Percentiles rank a stretch among this genome's conserved stretches.
phyloP scores from a whole-genome alignment of 2,113 vertebrate species.

The Cyanoderma ruficeps region DNA sequence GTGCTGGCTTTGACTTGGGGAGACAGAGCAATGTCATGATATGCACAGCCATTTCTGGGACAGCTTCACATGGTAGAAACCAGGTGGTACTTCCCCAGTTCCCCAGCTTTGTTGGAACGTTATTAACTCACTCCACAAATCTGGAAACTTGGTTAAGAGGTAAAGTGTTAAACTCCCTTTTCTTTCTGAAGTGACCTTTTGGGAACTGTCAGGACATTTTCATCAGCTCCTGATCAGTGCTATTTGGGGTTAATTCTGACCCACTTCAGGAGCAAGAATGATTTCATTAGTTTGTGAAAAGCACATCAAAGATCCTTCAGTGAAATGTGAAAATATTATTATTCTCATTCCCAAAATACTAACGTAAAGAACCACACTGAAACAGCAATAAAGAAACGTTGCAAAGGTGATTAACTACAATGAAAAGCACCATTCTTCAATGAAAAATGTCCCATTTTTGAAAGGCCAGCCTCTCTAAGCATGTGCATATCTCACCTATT shows the following conservation, averaged over 20 bases:
- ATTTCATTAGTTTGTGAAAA: neutral
- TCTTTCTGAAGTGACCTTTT: neutral
- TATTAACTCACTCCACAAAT: neutral
- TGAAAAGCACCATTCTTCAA: neutral
- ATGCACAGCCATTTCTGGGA: neutral
- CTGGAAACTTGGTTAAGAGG: neutral
- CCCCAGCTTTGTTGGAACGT: neutral
- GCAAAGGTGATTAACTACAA: neutral
- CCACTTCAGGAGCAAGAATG: neutral
- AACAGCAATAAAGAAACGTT: neutral
- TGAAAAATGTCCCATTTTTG: neutral
- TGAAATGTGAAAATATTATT: neutral
- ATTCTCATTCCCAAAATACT: neutral
- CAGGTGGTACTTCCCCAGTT: neutral
- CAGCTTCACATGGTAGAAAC: neutral
- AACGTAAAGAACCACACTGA: neutral
- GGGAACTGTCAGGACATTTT: neutral
- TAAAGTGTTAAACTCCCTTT: neutral
- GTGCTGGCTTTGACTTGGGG: neutral
- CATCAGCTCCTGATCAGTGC: neutral
- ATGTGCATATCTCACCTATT: neutral
- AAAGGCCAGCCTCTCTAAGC: neutral
- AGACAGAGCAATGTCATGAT: neutral
- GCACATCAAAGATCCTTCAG: neutral
- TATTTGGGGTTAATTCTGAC: neutral